Conservation (phyloP, 2,888 invertebrate genomes). For the Hydropsyche betteni region DNA sequence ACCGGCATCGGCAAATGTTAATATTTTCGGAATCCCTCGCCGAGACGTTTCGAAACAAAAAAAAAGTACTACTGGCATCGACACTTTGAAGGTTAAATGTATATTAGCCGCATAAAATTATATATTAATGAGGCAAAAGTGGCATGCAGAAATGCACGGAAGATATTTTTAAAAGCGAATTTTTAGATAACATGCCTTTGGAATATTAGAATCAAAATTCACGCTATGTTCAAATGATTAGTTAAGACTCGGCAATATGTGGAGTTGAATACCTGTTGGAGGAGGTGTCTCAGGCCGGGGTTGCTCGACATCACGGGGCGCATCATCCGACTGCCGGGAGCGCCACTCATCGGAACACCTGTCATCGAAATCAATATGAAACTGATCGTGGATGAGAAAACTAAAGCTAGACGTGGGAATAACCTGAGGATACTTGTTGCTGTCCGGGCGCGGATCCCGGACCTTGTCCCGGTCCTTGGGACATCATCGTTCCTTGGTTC, state of each 20-base stretch:
- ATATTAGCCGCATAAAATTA: constrained; percentile 37
- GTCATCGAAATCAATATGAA: constrained; percentile 58
- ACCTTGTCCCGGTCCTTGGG: constrained; percentile 52
- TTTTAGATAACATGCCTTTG: too few species aligned
- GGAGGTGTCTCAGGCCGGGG: constrained; percentile 80
- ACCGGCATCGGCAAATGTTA: too few species aligned
- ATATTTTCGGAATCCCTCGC: too few species aligned
- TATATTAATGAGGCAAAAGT: constrained; percentile 31
- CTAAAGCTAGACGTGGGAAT: neutral
- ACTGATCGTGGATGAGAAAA: constrained; percentile 50
- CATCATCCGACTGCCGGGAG: constrained; percentile 72
- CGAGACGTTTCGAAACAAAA: too few species aligned
- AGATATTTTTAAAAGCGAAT: too few species aligned
- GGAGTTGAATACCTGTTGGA: constrained; percentile 73
- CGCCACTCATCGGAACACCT: constrained; percentile 54
- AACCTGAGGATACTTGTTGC: constrained; percentile 56
- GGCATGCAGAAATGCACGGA: constrained; percentile 27
- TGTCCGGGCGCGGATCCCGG: constrained; percentile 54
- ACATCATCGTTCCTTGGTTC: constrained; percentile 34
- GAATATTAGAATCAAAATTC: too few species aligned
- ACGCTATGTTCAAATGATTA: neutral
- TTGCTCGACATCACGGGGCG: constrained; percentile 77
- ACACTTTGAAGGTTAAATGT: constrained; percentile 48
- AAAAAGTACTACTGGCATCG: constrained; percentile 1
- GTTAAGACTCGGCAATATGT: neutral